These are phyloP conservation scores for Boloria selene DNA, from an alignment of 2,888 invertebrate species.

Conservation along the genomic window DNA sequence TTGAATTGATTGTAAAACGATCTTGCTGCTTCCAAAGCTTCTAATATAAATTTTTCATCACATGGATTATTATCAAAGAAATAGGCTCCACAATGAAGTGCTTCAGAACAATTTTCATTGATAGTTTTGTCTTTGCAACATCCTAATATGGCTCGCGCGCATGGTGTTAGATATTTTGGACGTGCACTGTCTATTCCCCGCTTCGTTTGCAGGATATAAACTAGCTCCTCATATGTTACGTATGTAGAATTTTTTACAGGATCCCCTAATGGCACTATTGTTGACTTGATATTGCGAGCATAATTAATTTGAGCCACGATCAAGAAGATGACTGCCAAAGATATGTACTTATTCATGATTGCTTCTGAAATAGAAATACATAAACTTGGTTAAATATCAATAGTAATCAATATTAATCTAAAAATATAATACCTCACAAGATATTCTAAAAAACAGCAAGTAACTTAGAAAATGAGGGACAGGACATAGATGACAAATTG, in stretches of 20 bases:
- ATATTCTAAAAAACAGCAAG: no score
- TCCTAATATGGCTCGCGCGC: constrained; percentile 88
- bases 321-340: constrained; percentile 45
- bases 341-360: constrained; percentile 51
- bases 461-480: no score
- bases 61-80: constrained; percentile 91
- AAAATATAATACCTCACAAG: no score
- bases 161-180: constrained; percentile 77
- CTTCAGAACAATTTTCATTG: constrained; percentile 86
- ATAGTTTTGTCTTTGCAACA: constrained; percentile 84
- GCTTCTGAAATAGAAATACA: constrained; percentile 51
- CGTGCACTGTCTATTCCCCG: constrained; percentile 46
- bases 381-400: no score
- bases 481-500: no score
- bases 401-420: no score
- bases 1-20: constrained; percentile 64
- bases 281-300: constrained; percentile 49
- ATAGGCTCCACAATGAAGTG: constrained; percentile 86
- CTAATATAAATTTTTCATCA: constrained; percentile 80
- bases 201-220: constrained; percentile 57
- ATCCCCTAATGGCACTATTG: constrained; percentile 49
- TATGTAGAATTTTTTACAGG: constrained; percentile 55
- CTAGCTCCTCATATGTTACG: constrained; percentile 60
- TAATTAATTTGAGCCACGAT: constrained; percentile 48
- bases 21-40: constrained; percentile 79